Evolutionary conservation across 2,797 vertebrate genomes (phyloP).

Genomic region (Clarias laeviceps): DNA sequence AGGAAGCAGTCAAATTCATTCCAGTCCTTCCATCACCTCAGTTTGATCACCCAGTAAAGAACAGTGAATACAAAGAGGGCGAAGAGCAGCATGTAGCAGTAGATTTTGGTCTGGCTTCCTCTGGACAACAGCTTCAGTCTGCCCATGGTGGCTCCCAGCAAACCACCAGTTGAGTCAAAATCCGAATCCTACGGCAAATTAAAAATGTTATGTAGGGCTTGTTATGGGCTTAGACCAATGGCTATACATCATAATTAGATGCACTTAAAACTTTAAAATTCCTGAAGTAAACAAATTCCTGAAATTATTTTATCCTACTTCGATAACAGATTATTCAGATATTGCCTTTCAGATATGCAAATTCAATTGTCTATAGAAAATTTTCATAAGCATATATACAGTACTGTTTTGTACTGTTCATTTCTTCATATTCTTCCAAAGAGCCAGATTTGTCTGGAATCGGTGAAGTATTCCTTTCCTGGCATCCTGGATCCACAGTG

Average conservation of each 20-base stretch:
- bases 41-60: constrained; percentile 92
- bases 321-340: background rate
- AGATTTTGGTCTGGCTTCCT: constrained; percentile 92
- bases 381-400: background rate
- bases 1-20: constrained; percentile 4
- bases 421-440: too few relatives aligned
- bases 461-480: too few relatives aligned
- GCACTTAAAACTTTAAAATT: background rate
- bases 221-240: background rate
- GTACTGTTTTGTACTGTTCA: too few relatives aligned
- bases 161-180: constrained; percentile 91
- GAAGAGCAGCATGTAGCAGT: constrained; percentile 96
- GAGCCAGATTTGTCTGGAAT: too few relatives aligned
- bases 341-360: background rate
- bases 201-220: background rate
- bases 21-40: constrained; percentile 70
- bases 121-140: constrained; percentile 88
- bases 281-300: background rate
- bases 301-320: background rate
- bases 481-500: too few relatives aligned
- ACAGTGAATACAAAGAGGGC: constrained; percentile 92
- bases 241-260: background rate
- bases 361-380: background rate
- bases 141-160: constrained; percentile 91
- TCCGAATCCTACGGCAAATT: constrained; percentile 82